Conservation (phyloP, 2,888 invertebrate species). For the Phortica magna region DNA sequence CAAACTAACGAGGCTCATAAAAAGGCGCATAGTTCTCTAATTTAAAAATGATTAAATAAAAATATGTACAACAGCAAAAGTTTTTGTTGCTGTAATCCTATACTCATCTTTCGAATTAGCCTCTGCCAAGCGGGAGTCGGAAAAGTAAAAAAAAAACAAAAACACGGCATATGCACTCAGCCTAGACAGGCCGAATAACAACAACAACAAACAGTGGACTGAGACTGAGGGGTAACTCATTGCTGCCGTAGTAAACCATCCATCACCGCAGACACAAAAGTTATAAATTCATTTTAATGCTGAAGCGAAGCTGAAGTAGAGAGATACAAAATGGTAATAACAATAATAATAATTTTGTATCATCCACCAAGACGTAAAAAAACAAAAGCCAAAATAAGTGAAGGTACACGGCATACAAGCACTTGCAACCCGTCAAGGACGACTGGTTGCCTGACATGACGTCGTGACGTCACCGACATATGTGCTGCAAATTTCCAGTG, state of each 20-base stretch:
- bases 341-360: slow-evolving; percentile 60
- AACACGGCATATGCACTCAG: slow-evolving; percentile 68
- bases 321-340: slow-evolving; percentile 50
- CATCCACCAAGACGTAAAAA: slow-evolving; percentile 18
- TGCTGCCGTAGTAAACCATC: slow-evolving; percentile 48
- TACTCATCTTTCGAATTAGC: slow-evolving; percentile 72
- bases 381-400: slow-evolving; percentile 39
- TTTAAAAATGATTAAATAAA: slow-evolving; percentile 74
- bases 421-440: slow-evolving; percentile 61
- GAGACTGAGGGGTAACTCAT: not conserved
- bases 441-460: slow-evolving; percentile 46
- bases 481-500: slow-evolving; percentile 50
- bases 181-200: slow-evolving; percentile 18
- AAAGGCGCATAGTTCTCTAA: slow-evolving; percentile 67
- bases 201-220: not conserved
- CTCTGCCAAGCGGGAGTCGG: slow-evolving; percentile 6
- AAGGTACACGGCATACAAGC: slow-evolving; percentile 56
- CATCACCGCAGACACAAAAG: slow-evolving; percentile 52
- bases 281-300: slow-evolving; percentile 43
- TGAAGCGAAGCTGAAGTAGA: slow-evolving; percentile 45
- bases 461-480: slow-evolving; percentile 62
- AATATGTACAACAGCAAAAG: slow-evolving; percentile 42
- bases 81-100: slow-evolving; percentile 66
- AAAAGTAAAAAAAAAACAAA: slow-evolving; percentile 41
- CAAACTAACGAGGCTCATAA: slow-evolving; percentile 37